A percentile compares a stretch with the other conserved stretches of the same genome.
These are phyloP conservation scores for Camelus bactrianus DNA, from an alignment of 2,113 vertebrate species.

Conservation along the genomic window DNA sequence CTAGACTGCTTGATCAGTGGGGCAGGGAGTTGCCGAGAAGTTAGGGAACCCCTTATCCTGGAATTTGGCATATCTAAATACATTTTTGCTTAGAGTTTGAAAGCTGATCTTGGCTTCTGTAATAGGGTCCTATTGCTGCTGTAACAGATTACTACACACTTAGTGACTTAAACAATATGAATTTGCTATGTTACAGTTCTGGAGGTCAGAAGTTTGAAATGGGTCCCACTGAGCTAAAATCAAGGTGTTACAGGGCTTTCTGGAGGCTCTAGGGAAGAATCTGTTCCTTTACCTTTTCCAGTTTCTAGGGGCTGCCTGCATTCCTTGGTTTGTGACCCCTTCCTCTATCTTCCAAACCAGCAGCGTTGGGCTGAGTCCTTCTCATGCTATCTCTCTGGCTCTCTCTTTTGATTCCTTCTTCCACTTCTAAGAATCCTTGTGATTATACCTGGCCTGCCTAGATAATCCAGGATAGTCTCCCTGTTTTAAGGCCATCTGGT, in stretches of 20 bases:
- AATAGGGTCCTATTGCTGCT: conserved; percentile 8
- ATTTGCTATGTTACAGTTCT: neutral
- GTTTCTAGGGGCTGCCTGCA: neutral
- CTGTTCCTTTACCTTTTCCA: neutral
- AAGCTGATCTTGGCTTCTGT: conserved; percentile 31
- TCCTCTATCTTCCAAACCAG: neutral
- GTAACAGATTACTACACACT: neutral
- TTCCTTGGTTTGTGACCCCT: neutral
- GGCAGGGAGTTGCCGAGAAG: neutral
- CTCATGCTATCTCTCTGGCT: neutral
- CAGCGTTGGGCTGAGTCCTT: neutral
- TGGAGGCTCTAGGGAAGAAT: neutral
- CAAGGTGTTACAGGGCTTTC: neutral
- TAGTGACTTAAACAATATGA: neutral
- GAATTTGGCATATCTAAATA: neutral
- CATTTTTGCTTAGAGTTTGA: conserved; percentile 29
- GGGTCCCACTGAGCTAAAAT: neutral
- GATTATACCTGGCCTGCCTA: neutral
- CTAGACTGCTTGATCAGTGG: neutral
- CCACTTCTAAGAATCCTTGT: neutral
- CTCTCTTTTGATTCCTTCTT: neutral
- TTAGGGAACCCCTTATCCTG: neutral
- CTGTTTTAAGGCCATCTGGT: neutral
- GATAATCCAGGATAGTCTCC: neutral
- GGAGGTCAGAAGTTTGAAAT: conserved; percentile 22